Percentiles rank a stretch among this genome's conserved stretches.
Evolutionary conservation across 2,888 invertebrate species (phyloP).

Genomic region (Drosophila differens): DNA sequence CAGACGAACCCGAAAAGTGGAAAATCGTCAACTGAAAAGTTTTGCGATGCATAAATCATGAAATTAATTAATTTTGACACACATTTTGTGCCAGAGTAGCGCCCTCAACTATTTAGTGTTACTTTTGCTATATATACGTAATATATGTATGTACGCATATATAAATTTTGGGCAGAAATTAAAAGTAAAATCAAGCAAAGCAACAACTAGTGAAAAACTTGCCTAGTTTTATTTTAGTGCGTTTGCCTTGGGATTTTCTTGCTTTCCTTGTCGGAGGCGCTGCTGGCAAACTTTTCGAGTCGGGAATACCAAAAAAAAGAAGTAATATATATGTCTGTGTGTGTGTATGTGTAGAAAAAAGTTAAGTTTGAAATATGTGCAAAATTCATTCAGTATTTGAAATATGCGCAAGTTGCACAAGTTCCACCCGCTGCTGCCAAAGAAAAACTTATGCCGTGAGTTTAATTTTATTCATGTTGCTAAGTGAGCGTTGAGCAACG

Average conservation of each 20-base stretch:
- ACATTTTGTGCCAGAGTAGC: conserved; percentile 75
- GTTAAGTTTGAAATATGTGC: conserved; percentile 81
- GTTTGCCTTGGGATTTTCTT: conserved; percentile 17
- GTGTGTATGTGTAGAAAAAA: conserved; percentile 22
- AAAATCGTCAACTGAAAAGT: conserved; percentile 43
- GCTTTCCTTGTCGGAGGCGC: conserved; percentile 17
- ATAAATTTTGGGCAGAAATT: conserved; percentile 55
- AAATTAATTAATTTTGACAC: conserved; percentile 86
- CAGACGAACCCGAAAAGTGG: conserved; percentile 32
- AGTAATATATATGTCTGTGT: neutral
- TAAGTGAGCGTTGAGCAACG: conserved; percentile 76
- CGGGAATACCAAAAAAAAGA: conserved; percentile 24
- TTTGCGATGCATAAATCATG: conserved; percentile 83
- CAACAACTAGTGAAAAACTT: conserved; percentile 47
- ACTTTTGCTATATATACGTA: conserved; percentile 10
- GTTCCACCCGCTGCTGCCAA: conserved; percentile 52
- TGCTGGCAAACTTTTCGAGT: conserved; percentile 55
- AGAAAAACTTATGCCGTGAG: conserved; percentile 73
- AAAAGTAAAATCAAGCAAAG: conserved; percentile 70
- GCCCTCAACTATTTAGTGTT: conserved; percentile 72
- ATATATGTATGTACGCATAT: neutral
- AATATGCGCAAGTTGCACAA: conserved; percentile 74
- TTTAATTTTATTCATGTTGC: conserved; percentile 80
- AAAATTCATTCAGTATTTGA: conserved; percentile 81
- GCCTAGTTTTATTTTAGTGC: conserved; percentile 34